Conservation (phyloP, 2,888 invertebrate genomes). For the Mesorhabditis spiculigera region DNA sequence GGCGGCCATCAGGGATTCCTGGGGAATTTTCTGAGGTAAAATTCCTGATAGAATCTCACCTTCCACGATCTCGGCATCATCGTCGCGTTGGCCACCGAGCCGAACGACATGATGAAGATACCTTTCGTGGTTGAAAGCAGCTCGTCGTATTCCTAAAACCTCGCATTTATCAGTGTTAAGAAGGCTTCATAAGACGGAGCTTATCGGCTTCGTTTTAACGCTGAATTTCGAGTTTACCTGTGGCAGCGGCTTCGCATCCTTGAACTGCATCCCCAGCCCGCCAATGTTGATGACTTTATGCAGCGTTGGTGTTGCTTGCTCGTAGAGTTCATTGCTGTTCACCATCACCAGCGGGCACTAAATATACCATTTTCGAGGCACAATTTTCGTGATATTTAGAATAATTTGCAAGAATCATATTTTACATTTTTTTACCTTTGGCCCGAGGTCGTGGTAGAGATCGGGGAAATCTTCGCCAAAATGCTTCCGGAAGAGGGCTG, state of each 20-base stretch:
- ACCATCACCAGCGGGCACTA: conserved; percentile 26
- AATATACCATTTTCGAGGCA: neutral
- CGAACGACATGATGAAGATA: conserved; percentile 41
- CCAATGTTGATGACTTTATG: conserved; percentile 46
- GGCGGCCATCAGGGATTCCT: conserved; percentile 13
- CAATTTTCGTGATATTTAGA: too few species aligned
- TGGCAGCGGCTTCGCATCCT: conserved; percentile 31
- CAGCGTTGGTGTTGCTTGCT: conserved; percentile 41
- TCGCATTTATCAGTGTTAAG: neutral
- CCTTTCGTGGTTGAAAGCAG: conserved; percentile 33
- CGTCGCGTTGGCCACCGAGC: conserved; percentile 35
- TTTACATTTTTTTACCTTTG: neutral
- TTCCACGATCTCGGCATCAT: conserved; percentile 33
- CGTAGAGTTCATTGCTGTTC: conserved; percentile 45
- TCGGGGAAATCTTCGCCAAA: conserved; percentile 29
- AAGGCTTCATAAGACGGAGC: too few species aligned
- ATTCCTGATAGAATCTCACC: conserved; percentile 11
- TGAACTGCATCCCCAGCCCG: conserved; percentile 44
- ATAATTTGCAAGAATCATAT: neutral
- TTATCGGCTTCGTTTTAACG: neutral
- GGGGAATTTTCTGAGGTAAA: conserved; percentile 24
- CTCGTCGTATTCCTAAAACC: conserved; percentile 26
- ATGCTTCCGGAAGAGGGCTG: conserved; percentile 22
- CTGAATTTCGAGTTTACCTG: conserved; percentile 12
- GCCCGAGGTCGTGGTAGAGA: conserved; percentile 8